Percentiles rank a stretch among this genome's conserved stretches.
Evolutionary conservation across 2,113 vertebrate genomes (phyloP).

Genomic region (Okapia johnstoni): DNA sequence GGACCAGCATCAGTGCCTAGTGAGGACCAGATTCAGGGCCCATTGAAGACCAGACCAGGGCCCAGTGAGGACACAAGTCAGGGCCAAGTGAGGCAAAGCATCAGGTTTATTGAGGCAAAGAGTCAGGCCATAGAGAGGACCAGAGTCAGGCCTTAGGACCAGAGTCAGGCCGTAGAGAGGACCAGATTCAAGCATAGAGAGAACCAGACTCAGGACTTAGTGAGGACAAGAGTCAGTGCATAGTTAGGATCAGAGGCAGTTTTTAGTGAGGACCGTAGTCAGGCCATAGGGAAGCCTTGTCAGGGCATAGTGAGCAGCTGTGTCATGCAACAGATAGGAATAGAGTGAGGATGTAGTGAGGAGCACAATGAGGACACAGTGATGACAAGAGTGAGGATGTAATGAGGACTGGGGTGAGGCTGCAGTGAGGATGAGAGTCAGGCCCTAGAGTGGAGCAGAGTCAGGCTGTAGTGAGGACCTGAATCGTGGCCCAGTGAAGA

Average conservation of each 20-base stretch:
- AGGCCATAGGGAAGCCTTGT: neutral
- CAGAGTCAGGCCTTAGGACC: too few species aligned
- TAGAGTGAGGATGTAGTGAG: neutral
- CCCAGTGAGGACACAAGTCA: too few species aligned
- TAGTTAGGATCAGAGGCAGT: neutral
- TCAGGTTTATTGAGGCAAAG: too few species aligned
- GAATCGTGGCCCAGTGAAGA: neutral
- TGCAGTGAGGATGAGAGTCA: neutral
- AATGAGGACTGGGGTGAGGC: neutral
- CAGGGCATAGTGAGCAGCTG: neutral
- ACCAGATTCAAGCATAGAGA: too few species aligned
- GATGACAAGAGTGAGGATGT: neutral
- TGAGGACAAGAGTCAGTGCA: neutral
- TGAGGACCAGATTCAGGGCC: neutral
- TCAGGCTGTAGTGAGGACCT: neutral
- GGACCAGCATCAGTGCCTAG: neutral
- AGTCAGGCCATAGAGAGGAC: too few species aligned
- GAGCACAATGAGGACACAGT: neutral
- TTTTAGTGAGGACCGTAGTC: neutral
- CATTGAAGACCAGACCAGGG: neutral
- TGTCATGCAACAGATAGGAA: neutral
- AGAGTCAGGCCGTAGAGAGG: neutral
- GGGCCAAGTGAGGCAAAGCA: neutral
- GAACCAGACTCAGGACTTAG: neutral
- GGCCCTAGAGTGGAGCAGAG: neutral